Conservation (phyloP, 2,797 vertebrate species). For the Sciaenops ocellatus region DNA sequence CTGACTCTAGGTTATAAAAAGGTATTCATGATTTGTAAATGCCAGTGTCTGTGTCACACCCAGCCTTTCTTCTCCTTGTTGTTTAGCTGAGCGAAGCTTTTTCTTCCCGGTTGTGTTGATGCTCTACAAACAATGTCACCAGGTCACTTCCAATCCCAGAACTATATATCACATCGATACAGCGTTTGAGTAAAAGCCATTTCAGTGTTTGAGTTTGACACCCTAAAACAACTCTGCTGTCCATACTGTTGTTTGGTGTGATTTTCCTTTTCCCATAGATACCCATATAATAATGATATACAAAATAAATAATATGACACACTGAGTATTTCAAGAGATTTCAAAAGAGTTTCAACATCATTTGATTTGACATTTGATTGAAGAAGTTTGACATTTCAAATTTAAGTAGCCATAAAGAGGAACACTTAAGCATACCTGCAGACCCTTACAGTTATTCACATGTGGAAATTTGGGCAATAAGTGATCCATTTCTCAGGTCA, state of each 20-base stretch:
- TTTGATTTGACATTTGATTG: not conserved
- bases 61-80: slow-evolving; percentile 1
- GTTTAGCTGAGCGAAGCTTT: slow-evolving; percentile 12
- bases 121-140: slow-evolving; percentile 21
- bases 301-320: not conserved
- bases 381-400: slow-evolving; percentile 1
- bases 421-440: not conserved
- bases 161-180: slow-evolving; percentile 1
- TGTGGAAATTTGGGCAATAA: not conserved
- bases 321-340: slow-evolving; percentile 17
- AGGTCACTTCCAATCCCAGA: slow-evolving; percentile 25
- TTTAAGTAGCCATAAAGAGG: not conserved
- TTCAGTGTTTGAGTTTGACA: slow-evolving; percentile 22
- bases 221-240: not conserved
- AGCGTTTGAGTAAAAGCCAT: slow-evolving; percentile 10
- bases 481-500: not conserved
- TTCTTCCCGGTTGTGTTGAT: not conserved
- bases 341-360: not conserved
- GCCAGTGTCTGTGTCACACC: slow-evolving; percentile 30
- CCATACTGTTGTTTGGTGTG: not conserved
- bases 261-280: slow-evolving; percentile 7
- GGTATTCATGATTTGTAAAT: slow-evolving; percentile 37
- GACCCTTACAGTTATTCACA: not conserved
- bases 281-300: not conserved
- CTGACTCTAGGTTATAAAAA: slow-evolving; percentile 7